Conservation (phyloP, 2,888 invertebrate species). For the Anthrax anthrax region DNA sequence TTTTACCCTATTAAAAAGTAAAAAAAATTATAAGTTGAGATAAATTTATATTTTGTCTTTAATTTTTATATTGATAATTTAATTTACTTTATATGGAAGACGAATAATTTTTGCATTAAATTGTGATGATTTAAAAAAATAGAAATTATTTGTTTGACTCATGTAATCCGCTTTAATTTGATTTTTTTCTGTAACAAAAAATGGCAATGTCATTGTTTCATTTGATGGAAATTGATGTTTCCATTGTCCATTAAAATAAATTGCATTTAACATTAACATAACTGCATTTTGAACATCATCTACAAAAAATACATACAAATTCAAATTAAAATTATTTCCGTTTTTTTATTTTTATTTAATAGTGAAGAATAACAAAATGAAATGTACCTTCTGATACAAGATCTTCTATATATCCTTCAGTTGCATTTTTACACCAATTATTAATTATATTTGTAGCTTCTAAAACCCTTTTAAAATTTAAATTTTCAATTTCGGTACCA, state of each 20-base stretch:
- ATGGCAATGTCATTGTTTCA: slow-evolving; percentile 42
- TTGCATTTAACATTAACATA: slow-evolving; percentile 55
- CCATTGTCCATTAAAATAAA: slow-evolving; percentile 76
- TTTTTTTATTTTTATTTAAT: too few species aligned
- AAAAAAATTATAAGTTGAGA: slow-evolving; percentile 3
- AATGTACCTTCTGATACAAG: slow-evolving; percentile 47
- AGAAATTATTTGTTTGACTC: slow-evolving; percentile 51
- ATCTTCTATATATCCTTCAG: slow-evolving; percentile 55
- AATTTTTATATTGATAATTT: background rate
- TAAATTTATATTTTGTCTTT: background rate
- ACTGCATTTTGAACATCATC: slow-evolving; percentile 46
- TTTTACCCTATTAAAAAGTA: slow-evolving; percentile 49
- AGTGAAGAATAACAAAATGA: too few species aligned
- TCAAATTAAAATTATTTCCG: too few species aligned
- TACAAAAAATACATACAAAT: slow-evolving; percentile 25
- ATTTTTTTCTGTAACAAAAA: slow-evolving; percentile 40
- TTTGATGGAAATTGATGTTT: slow-evolving; percentile 49
- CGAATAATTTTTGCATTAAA: slow-evolving; percentile 57
- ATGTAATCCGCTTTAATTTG: slow-evolving; percentile 47
- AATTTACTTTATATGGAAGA: slow-evolving; percentile 51
- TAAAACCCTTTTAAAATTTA: slow-evolving; percentile 46
- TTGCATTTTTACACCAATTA: slow-evolving; percentile 61
- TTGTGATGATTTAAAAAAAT: slow-evolving; percentile 44
- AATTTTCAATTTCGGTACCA: slow-evolving; percentile 45
- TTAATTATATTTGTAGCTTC: slow-evolving; percentile 53